Evolutionary conservation across 2,113 vertebrate genomes (phyloP).

Genomic region (Andinoacara biseriatus): DNA sequence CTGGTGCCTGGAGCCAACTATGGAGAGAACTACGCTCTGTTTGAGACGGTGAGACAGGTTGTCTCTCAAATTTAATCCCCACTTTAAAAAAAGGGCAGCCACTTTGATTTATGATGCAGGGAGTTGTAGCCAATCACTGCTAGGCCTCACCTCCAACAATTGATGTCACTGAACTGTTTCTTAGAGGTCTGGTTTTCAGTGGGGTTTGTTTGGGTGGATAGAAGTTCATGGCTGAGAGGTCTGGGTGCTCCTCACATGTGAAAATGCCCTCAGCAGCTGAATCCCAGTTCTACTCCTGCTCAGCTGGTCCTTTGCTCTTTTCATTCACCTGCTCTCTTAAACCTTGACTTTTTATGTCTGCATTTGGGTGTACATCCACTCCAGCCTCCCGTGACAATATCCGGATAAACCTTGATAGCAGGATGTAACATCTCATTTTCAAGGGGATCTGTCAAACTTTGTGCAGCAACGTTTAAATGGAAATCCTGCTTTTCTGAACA

Average conservation of each 20-base stretch:
- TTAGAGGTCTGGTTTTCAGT: not conserved
- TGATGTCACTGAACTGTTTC: not conserved
- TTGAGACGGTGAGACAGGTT: conserved; percentile 86
- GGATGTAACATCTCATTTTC: not conserved
- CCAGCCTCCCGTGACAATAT: not conserved
- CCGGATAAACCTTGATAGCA: not conserved
- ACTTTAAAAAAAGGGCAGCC: not conserved
- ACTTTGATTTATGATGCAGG: not conserved
- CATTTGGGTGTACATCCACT: not conserved
- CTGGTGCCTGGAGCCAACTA: conserved; percentile 87
- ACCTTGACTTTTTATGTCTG: too few species aligned
- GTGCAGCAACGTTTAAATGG: accelerated
- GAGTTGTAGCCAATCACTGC: too few species aligned
- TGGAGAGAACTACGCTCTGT: conserved; percentile 87
- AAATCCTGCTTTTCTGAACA: conserved; percentile 65
- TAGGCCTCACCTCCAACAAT: not conserved
- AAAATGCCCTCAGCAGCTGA: not conserved
- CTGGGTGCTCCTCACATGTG: not conserved
- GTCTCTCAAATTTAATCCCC: not conserved
- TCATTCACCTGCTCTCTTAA: accelerated
- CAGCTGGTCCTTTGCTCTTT: accelerated
- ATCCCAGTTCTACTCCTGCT: not conserved
- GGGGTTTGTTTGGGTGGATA: accelerated
- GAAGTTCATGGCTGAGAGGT: not conserved
- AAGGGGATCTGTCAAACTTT: not conserved